phyloP scores from a whole-genome alignment of 2,797 vertebrate genomes.

The Chelon auratus region DNA sequence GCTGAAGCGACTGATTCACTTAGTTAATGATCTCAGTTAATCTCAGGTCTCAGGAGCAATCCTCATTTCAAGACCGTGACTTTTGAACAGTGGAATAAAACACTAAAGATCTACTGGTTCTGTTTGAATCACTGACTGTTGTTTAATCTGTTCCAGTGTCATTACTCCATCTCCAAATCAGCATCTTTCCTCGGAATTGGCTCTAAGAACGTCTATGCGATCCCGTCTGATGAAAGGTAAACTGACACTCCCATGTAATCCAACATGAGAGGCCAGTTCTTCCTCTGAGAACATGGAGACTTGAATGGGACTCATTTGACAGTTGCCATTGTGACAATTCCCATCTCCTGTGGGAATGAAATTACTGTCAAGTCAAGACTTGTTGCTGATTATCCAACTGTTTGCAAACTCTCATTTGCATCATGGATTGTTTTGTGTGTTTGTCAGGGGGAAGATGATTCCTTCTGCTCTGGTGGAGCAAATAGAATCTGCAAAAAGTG shows the following conservation, averaged over 20 bases:
- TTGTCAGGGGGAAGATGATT: constrained; percentile 91
- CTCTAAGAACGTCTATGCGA: constrained; percentile 86
- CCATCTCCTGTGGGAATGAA: too few relatives aligned
- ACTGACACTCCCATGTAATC: background rate
- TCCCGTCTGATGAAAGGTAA: constrained; percentile 88
- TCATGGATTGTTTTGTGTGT: constrained; percentile 63
- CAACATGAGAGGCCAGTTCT: background rate
- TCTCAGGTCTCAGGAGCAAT: too few relatives aligned
- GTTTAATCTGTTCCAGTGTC: constrained; percentile 75
- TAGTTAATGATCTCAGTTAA: too few relatives aligned
- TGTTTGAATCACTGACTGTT: background rate
- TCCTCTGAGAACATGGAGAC: too few relatives aligned
- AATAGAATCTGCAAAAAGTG: constrained; percentile 82
- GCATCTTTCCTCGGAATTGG: constrained; percentile 89
- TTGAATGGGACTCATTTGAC: too few relatives aligned
- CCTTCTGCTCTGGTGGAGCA: constrained; percentile 88
- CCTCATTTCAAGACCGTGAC: too few relatives aligned
- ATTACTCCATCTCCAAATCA: constrained; percentile 90
- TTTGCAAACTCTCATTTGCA: background rate
- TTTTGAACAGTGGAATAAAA: too few relatives aligned
- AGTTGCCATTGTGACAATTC: too few relatives aligned
- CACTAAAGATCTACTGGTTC: background rate
- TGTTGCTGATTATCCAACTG: background rate
- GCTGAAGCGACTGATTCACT: too few relatives aligned
- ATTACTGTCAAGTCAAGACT: too few relatives aligned